Conservation (phyloP, 2,888 invertebrate genomes). For the Buathra laborator region DNA sequence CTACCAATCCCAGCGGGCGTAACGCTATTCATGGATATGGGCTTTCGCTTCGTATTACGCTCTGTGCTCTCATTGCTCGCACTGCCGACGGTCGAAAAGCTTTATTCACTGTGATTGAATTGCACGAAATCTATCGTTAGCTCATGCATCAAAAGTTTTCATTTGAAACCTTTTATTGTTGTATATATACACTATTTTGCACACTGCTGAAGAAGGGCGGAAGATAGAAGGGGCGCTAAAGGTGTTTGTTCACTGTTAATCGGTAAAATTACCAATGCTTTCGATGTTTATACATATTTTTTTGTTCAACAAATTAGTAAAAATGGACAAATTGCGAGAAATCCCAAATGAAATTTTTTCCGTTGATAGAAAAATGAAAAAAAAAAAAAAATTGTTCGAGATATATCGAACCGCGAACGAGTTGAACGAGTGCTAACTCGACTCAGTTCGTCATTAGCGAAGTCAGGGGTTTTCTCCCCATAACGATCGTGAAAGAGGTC, state of each 20-base stretch:
- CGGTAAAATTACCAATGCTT: too few species aligned
- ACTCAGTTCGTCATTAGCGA: conserved; percentile 14
- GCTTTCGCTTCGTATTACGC: conserved; percentile 40
- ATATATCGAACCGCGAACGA: conserved; percentile 9
- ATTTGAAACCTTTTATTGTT: conserved; percentile 21
- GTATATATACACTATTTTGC: background rate
- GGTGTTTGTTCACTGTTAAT: too few species aligned
- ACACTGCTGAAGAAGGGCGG: background rate
- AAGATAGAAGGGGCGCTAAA: too few species aligned
- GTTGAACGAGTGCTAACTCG: conserved; percentile 28
- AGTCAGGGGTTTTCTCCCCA: conserved; percentile 25
- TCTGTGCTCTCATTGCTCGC: conserved; percentile 20
- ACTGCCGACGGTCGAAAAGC: conserved; percentile 17
- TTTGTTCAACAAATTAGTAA: too few species aligned
- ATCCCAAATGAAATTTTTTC: too few species aligned
- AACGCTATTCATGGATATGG: conserved; percentile 55
- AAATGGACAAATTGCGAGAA: too few species aligned
- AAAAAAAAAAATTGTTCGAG: background rate
- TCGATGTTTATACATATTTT: too few species aligned
- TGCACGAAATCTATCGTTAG: conserved; percentile 49
- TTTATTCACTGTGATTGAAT: conserved; percentile 58
- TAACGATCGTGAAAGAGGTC: conserved; percentile 21
- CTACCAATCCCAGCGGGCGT: conserved; percentile 30
- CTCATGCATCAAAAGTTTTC: conserved; percentile 20
- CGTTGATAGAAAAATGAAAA: too few species aligned